Conservation (phyloP, 2,888 invertebrate species). For the Stenodema calcarata region DNA sequence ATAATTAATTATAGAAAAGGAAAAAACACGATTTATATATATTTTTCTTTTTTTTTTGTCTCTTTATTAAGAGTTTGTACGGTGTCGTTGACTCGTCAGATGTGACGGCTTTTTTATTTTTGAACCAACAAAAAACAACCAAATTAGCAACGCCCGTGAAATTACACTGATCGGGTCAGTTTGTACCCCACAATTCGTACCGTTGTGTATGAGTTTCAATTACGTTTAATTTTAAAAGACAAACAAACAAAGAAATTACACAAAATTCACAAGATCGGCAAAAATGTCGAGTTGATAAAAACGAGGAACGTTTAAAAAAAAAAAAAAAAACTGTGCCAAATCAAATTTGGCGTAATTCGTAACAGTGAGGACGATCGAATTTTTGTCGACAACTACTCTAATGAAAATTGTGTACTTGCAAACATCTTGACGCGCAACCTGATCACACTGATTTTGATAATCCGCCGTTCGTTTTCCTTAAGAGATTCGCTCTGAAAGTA, state of each 20-base stretch:
- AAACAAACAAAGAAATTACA: too few relatives aligned
- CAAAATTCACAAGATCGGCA: too few relatives aligned
- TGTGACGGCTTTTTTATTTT: too few relatives aligned
- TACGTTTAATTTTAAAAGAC: too few relatives aligned
- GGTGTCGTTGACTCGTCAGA: not conserved
- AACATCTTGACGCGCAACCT: not conserved
- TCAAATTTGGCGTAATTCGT: not conserved
- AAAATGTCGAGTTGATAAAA: too few relatives aligned
- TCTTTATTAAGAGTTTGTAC: not conserved
- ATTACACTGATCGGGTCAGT: not conserved
- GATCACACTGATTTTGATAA: slow-evolving; percentile 5
- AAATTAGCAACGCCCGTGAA: not conserved
- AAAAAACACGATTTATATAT: not conserved
- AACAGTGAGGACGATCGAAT: not conserved
- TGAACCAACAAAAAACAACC: too few relatives aligned
- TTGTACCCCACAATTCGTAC: too few relatives aligned
- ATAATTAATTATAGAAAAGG: not conserved
- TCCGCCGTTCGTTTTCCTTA: not conserved
- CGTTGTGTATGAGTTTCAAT: too few relatives aligned
- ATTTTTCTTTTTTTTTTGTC: not conserved
- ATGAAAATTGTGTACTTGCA: not conserved
- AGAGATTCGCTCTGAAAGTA: slow-evolving; percentile 46
- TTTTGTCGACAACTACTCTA: not conserved
- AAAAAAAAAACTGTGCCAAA: too few relatives aligned
- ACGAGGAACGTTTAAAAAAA: too few relatives aligned